Evolutionary conservation across 2,797 vertebrate species (phyloP), one percentile per base, ranked within the genome.

Genomic region (Sebastes paucispinis): DNA sequence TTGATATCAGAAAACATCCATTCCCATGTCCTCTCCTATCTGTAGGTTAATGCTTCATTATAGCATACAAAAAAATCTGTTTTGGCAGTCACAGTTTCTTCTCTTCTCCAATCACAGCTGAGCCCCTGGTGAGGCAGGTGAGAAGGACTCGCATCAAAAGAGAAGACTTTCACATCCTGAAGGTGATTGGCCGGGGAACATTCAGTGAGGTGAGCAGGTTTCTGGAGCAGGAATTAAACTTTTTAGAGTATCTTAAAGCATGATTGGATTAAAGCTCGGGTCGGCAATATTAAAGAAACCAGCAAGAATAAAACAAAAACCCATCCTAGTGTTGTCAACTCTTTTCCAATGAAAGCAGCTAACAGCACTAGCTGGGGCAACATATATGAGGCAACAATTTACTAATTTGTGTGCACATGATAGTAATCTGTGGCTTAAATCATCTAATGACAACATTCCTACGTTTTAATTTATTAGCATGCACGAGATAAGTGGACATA

Each of bases 141-240:
- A 96, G 94, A 89, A 95, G 93, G 81, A 95, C 94, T 8, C 94
- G 95, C n/a, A 94, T 97, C 77, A 96, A 95, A 77, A 95, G 97
- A 66, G 95, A 96, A 1, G 97, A 97, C 88, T 97, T 97, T 75
- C 95, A 97, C 80, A 96, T 97, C 84, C 84, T 97, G 68, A 97
- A 97, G 90, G 97, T 97, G 91, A 97, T 97, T 29, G 97, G 97
- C 27, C 93, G 96, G 27, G 97, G 97, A n/a, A 96, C 96, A 3
- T 96, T 95, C 79, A 96, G 95, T 63, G 95, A 95, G 95, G 96
- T 96, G 73, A 93, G 88, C 10, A 20, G 12, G 8, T 22, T 12
- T 22, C 14, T 16, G 22, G 1, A 27, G 16, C 25, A 55, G 4
- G 8, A 65, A 57, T 22, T 8, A 3, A 25, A 12, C 16, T 4